A percentile compares a stretch with the other conserved stretches of the same genome.
Evolutionary conservation across 2,888 invertebrate species (phyloP).

Genomic region (Timema podura): DNA sequence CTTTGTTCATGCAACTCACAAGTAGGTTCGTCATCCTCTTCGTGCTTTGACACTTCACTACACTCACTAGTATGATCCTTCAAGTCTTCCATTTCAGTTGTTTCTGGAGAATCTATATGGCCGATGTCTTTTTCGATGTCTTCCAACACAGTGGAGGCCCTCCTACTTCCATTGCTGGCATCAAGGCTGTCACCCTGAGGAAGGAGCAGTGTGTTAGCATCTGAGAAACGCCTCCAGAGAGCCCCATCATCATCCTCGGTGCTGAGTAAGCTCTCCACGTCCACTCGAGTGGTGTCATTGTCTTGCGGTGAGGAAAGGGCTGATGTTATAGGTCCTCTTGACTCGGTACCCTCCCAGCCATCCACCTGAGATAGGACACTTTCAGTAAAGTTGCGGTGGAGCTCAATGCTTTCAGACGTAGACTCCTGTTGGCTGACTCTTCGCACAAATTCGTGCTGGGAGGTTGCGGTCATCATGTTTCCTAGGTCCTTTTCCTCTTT

Average conservation of each 20-base stretch:
- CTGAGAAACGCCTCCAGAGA: no score
- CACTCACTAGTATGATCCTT: slow-evolving; percentile 17
- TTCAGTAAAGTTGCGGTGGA: slow-evolving; percentile 7
- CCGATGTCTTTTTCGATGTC: slow-evolving; percentile 53
- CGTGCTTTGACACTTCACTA: neutral
- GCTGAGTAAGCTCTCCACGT: slow-evolving; percentile 8
- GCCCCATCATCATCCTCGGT: neutral
- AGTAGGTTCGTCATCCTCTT: slow-evolving; percentile 11
- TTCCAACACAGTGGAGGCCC: slow-evolving; percentile 26
- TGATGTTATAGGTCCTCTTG: neutral
- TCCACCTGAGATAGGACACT: slow-evolving; percentile 2
- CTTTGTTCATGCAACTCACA: slow-evolving; percentile 1
- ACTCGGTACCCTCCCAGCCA: neutral
- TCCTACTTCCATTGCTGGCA: slow-evolving; percentile 17
- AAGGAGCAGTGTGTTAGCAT: no score
- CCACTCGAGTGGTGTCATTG: slow-evolving; percentile 12
- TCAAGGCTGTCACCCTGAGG: no score
- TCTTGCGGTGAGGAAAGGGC: neutral
- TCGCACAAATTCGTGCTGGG: neutral
- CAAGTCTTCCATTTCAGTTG: slow-evolving; percentile 53
- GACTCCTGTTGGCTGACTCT: neutral
- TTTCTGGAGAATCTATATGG: slow-evolving; percentile 80
- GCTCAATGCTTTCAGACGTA: slow-evolving; percentile 9
- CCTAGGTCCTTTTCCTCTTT: slow-evolving; percentile 20
- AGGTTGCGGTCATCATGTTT: slow-evolving; percentile 4